Percentiles rank a stretch among this genome's conserved stretches.
Evolutionary conservation across 1,140 invertebrate species (phyloP).

Genomic region (Helicoverpa armigera): DNA sequence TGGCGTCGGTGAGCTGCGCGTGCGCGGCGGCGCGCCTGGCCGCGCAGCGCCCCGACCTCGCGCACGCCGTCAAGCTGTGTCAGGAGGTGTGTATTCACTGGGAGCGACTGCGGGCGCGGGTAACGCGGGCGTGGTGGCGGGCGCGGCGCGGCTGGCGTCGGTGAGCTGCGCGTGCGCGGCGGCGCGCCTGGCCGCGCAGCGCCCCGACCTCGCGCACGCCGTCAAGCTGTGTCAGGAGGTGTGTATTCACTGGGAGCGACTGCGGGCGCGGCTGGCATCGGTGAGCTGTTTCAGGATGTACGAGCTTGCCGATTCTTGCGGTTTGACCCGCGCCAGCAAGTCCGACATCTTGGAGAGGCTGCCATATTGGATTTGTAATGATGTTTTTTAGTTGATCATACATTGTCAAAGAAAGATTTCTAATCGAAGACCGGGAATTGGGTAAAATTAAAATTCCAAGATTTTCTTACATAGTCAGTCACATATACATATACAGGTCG

Average conservation of each 20-base stretch:
- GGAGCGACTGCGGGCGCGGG: conserved; percentile 61
- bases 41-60: conserved; percentile 69
- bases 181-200: conserved; percentile 70
- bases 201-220: conserved; percentile 66
- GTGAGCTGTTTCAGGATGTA: conserved; percentile 61
- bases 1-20: conserved; percentile 78
- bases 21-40: conserved; percentile 77
- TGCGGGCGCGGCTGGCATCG: conserved; percentile 71
- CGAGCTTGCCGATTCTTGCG: too few relatives aligned
- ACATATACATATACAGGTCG: too few relatives aligned
- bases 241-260: conserved; percentile 4
- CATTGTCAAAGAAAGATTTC: too few relatives aligned
- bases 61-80: conserved; percentile 69
- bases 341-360: too few relatives aligned
- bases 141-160: conserved; percentile 76
- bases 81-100: conserved; percentile 67
- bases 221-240: conserved; percentile 54
- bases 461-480: too few relatives aligned
- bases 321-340: too few relatives aligned
- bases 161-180: conserved; percentile 81
- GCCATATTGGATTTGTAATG: too few relatives aligned
- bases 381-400: too few relatives aligned
- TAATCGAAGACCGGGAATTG: too few relatives aligned
- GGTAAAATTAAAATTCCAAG: too few relatives aligned
- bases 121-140: conserved; percentile 76